Conservation (phyloP, 2,797 vertebrate species). For the Tarsius wallacei region DNA sequence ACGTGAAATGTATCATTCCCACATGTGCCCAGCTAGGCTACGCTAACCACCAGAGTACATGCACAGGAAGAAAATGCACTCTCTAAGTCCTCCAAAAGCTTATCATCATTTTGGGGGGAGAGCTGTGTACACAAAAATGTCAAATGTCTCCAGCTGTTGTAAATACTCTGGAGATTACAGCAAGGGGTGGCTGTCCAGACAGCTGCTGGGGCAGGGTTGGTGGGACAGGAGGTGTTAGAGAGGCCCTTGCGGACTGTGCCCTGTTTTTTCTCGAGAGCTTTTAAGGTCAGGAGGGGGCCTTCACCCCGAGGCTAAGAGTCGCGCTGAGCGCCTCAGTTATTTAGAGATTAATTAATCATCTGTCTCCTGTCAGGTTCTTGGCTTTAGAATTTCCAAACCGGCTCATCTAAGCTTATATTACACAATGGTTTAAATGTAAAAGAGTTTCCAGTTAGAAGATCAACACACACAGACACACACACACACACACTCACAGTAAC, state of each 20-base stretch:
- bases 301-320: neutral
- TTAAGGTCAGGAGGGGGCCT: neutral
- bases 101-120: neutral
- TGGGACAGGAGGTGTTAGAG: too few relatives aligned
- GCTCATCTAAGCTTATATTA: neutral
- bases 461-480: neutral
- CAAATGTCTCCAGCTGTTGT: neutral
- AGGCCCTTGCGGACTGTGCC: neutral
- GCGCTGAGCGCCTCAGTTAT: neutral
- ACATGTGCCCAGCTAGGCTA: neutral
- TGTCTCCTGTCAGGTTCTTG: neutral
- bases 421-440: neutral
- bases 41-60: too few relatives aligned
- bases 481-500: neutral
- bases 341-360: neutral
- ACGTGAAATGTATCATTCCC: neutral
- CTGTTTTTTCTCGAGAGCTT: neutral
- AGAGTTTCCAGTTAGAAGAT: constrained; percentile 10
- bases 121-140: neutral
- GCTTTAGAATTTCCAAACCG: neutral
- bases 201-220: neutral
- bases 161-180: neutral
- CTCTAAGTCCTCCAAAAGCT: neutral
- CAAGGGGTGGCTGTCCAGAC: neutral
- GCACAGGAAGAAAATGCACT: neutral